Evolutionary conservation across 2,797 vertebrate species (phyloP), one percentile per base, ranked within the genome.

Genomic region (Periophthalmus magnuspinnatus): DNA sequence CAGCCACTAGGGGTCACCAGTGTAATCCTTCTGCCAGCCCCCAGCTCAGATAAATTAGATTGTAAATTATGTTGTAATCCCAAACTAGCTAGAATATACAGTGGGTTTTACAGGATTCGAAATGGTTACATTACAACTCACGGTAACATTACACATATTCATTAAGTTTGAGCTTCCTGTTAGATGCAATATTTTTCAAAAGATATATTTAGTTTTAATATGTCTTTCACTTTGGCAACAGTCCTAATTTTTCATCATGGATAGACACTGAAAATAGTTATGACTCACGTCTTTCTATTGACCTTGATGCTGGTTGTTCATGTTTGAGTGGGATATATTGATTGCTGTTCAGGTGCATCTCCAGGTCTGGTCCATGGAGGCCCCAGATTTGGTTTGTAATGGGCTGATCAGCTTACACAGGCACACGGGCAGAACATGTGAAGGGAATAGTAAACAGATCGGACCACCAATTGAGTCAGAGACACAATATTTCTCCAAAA

Each of bases 251-350:
- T 28, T 28, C 28, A 28, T 28, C 28, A 28, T 1, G 38, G 38
- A 41, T 13, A 9, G 28, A 3, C 24, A 9, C 57, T 34, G 2
- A 34, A 59, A 19, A 59, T 59, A 34, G 57, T 34, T 10, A n/a
- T 34, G 57, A 36, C 0, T 60, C 58, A 36, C 7, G 60, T 34
- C 4, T 34, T 36, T 36, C 32, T 5, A n/a, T 61, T 38, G 59
- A 38, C 19, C 32, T 58, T 60, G 38, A 28, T 28, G 28, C 1
- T 67, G 78, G 82, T 83, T 84, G 81, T 84, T 81, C 83, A 61
- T 45, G 22, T 76, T 81, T 77, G 57, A 82, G 79, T 63, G n/a
- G 67, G 67, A 69, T 11, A 56, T 83, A 92, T 91, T 77, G 90
- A 92, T 89, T 85, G 21, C 6, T 24, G 57, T 54, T 65, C 28